A percentile compares a stretch with the other conserved stretches of the same genome.
phyloP scores from a whole-genome alignment of 1,140 invertebrate species.

The Homarus americanus region DNA sequence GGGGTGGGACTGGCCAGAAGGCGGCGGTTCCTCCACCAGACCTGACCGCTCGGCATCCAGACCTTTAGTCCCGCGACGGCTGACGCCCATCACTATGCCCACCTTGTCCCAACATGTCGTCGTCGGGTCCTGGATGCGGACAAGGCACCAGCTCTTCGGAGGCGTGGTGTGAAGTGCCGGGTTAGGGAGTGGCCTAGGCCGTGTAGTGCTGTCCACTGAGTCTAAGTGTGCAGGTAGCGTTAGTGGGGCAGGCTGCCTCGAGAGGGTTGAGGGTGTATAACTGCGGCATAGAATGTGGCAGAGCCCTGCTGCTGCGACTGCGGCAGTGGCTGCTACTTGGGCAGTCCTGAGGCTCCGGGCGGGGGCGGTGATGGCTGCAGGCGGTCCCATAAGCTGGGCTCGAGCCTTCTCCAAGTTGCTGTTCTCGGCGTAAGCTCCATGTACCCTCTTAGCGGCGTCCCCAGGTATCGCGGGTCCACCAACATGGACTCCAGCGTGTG shows the following conservation, averaged over 20 bases:
- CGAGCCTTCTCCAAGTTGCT: constrained; percentile 86
- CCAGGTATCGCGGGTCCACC: constrained; percentile 86
- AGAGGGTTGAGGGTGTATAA: constrained; percentile 76
- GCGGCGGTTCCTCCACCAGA: no score
- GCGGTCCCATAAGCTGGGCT: constrained; percentile 82
- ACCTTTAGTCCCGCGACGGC: no score
- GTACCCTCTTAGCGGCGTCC: constrained; percentile 86
- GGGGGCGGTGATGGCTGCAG: constrained; percentile 75
- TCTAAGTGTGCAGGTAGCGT: constrained; percentile 77
- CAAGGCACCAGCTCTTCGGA: no score
- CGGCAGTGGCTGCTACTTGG: constrained; percentile 74
- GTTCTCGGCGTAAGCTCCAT: constrained; percentile 84
- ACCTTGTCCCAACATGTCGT: no score
- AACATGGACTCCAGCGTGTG: constrained; percentile 91
- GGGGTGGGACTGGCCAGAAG: no score
- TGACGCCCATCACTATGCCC: no score
- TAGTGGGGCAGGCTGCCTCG: constrained; percentile 76
- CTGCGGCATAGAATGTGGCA: constrained; percentile 76
- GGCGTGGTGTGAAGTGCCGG: constrained; percentile 83
- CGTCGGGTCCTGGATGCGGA: no score
- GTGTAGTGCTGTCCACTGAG: constrained; percentile 77
- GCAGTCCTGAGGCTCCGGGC: constrained; percentile 68
- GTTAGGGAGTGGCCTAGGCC: constrained; percentile 77
- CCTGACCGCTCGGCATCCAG: no score
- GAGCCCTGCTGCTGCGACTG: constrained; percentile 75